Evolutionary conservation across 1,140 invertebrate species (phyloP).

Genomic region (Physella acuta): DNA sequence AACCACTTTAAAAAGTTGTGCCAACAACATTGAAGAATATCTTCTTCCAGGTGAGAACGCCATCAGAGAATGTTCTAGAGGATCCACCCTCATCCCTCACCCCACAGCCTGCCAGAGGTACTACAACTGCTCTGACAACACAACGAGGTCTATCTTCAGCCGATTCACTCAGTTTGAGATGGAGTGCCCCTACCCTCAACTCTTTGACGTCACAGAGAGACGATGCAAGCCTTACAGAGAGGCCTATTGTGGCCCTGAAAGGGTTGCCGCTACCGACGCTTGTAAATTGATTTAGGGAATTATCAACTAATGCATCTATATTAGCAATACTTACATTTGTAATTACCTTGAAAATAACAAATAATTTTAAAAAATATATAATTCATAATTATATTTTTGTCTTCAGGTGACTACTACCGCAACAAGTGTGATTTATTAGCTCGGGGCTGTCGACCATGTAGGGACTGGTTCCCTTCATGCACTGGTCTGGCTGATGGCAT

Average conservation of each 20-base stretch:
- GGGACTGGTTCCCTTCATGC: background rate
- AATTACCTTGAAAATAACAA: background rate
- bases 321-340: background rate
- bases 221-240: conserved; percentile 3
- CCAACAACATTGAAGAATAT: no score
- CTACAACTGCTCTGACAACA: conserved; percentile 10
- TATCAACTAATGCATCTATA: background rate
- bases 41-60: conserved; percentile 7
- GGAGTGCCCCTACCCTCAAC: conserved; percentile 9
- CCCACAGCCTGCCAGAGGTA: background rate
- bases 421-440: background rate
- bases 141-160: background rate
- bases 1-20: no score
- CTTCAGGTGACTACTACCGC: background rate
- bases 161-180: background rate
- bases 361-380: background rate
- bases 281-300: background rate
- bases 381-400: background rate
- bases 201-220: background rate
- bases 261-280: background rate
- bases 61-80: background rate
- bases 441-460: background rate
- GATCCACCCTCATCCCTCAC: background rate
- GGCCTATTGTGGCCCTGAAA: background rate
- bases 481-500: background rate